Evolutionary conservation across 2,797 vertebrate genomes (phyloP).

Genomic region (Girardinus metallicus): DNA sequence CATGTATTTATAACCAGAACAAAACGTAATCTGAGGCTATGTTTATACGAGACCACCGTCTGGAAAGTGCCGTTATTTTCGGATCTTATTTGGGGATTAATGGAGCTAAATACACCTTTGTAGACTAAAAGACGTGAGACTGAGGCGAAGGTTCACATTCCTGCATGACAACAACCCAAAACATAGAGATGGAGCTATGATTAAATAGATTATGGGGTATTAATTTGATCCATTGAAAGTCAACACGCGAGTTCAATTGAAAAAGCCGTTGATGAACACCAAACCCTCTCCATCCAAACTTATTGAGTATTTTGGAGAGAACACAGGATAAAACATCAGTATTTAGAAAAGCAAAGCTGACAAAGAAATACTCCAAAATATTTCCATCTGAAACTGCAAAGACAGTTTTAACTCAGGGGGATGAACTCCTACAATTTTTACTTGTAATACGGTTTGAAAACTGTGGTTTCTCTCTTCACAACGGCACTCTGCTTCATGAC

Average conservation of each 20-base stretch:
- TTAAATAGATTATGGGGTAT: not conserved
- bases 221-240: not conserved
- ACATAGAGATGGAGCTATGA: not conserved
- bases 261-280: not conserved
- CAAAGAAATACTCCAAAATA: not conserved
- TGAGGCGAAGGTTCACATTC: not conserved
- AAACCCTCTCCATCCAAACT: not conserved
- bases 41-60: no score
- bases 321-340: not conserved
- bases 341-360: not conserved
- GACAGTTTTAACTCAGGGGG: not conserved
- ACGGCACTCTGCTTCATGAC: not conserved
- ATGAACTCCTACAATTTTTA: not conserved
- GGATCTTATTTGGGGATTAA: not conserved
- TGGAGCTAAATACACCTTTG: not conserved
- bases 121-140: not conserved
- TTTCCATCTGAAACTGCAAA: not conserved
- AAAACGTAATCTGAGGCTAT: not conserved
- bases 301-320: not conserved
- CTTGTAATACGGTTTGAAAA: not conserved
- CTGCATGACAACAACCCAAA: not conserved
- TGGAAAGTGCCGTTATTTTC: no score
- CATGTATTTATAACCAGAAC: not conserved
- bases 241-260: not conserved
- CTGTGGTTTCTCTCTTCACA: not conserved